phyloP scores from a whole-genome alignment of 92 coral and sea anemone species.

The Palythoa heliodiscus region DNA sequence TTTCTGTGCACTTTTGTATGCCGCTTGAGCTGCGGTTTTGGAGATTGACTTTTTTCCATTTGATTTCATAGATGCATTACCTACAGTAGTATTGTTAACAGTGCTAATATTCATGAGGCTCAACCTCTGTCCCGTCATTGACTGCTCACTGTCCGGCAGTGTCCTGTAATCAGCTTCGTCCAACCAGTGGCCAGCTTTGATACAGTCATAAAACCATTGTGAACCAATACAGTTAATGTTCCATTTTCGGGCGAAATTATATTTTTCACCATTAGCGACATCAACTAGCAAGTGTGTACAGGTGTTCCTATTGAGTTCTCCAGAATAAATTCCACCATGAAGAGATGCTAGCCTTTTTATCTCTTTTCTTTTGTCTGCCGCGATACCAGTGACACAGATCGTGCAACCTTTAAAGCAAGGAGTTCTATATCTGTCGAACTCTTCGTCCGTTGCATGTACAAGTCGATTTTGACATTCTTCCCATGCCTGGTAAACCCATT shows the following conservation, averaged over 20 bases:
- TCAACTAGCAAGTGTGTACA: constrained; percentile 92
- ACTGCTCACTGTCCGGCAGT: constrained; percentile 62
- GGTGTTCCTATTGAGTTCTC: constrained; percentile 82
- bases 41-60: constrained; percentile 43
- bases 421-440: constrained; percentile 69
- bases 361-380: constrained; percentile 70
- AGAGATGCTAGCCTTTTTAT: constrained; percentile 57
- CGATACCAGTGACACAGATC: constrained; percentile 89
- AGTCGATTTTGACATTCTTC: constrained; percentile 58
- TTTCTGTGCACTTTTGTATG: constrained; percentile 85
- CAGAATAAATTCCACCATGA: constrained; percentile 89
- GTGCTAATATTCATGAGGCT: constrained; percentile 50
- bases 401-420: constrained; percentile 92
- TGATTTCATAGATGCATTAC: constrained; percentile 43
- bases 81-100: constrained; percentile 48
- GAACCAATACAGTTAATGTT: constrained; percentile 84
- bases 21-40: constrained; percentile 89
- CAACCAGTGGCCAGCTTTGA: constrained; percentile 82
- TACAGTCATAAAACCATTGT: constrained; percentile 91
- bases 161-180: constrained; percentile 75
- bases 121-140: constrained; percentile 62
- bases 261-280: constrained; percentile 84
- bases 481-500: constrained; percentile 88
- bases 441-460: constrained; percentile 69
- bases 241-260: constrained; percentile 89